A percentile compares a stretch with the other conserved stretches of the same genome.
Conservation (phyloP, 2,797 vertebrate species). For the Parotocinclus haroldoi region DNA sequence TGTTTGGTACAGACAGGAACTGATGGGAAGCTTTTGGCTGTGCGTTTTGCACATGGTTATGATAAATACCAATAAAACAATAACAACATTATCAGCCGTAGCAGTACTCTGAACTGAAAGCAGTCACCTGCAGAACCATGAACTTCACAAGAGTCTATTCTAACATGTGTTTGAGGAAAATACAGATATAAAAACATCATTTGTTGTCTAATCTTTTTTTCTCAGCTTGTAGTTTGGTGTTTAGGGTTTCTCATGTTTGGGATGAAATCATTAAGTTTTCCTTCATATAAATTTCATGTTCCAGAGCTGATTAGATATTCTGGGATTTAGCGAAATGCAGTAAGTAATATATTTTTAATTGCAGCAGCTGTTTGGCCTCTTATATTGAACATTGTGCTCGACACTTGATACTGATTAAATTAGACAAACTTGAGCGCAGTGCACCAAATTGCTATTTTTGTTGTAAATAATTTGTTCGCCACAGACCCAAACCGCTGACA, state of each 20-base stretch:
- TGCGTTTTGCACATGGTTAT: too few species aligned
- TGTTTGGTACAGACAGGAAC: too few species aligned
- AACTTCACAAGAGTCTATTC: too few species aligned
- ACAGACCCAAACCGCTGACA: background rate
- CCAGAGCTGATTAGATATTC: conserved; percentile 73
- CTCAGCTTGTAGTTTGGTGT: conserved; percentile 9
- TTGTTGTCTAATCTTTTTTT: background rate
- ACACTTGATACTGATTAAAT: conserved; percentile 64
- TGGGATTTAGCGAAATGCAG: conserved; percentile 72
- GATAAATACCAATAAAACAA: too few species aligned
- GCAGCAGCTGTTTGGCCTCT: conserved; percentile 75
- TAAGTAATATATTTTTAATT: conserved; percentile 78
- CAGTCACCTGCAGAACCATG: too few species aligned
- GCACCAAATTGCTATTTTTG: conserved; percentile 23
- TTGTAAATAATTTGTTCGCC: conserved; percentile 9
- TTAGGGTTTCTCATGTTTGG: conserved; percentile 62
- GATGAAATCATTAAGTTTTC: conserved; percentile 74
- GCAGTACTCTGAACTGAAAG: too few species aligned
- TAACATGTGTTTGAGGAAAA: too few species aligned
- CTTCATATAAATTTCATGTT: conserved; percentile 71
- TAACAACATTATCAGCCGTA: too few species aligned
- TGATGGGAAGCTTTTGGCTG: too few species aligned
- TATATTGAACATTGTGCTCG: conserved; percentile 63
- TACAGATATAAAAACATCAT: too few species aligned
- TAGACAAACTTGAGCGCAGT: conserved; percentile 62